A percentile compares a stretch with the other conserved stretches of the same genome.
Conservation (phyloP, 1,140 invertebrate species). For the Neotoxoptera formosana region DNA sequence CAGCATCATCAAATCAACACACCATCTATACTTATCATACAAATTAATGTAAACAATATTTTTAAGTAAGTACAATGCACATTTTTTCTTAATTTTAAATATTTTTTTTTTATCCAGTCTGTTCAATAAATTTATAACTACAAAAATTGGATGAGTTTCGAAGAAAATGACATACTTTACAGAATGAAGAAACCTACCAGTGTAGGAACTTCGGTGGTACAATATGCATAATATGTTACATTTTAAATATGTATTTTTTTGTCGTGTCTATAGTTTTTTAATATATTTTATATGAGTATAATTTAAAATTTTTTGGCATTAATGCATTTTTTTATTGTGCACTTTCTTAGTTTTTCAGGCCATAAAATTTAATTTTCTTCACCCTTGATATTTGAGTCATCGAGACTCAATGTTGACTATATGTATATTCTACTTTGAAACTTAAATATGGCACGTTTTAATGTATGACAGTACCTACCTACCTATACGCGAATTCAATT, state of each 20-base stretch:
- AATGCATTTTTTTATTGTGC: background rate
- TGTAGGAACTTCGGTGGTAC: too few relatives aligned
- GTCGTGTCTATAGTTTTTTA: background rate
- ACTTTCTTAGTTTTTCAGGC: background rate
- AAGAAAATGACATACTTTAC: too few relatives aligned
- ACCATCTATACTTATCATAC: too few relatives aligned
- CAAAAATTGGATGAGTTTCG: too few relatives aligned
- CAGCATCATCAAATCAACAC: too few relatives aligned
- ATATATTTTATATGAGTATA: background rate
- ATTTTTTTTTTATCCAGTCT: too few relatives aligned
- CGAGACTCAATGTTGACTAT: background rate
- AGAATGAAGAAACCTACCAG: too few relatives aligned
- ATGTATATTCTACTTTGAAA: too few relatives aligned
- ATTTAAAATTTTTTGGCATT: background rate
- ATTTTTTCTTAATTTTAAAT: too few relatives aligned
- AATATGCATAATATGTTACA: background rate
- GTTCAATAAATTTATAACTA: too few relatives aligned
- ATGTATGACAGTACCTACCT: background rate
- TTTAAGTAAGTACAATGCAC: background rate
- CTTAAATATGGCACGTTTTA: background rate
- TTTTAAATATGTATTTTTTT: background rate
- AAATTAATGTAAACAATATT: background rate
- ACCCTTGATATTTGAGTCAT: background rate
- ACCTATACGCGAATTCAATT: background rate
- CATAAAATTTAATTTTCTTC: background rate